These are phyloP conservation scores for Tuberolachnus salignus DNA, from an alignment of 2,888 invertebrate genomes.

Conservation along the genomic window DNA sequence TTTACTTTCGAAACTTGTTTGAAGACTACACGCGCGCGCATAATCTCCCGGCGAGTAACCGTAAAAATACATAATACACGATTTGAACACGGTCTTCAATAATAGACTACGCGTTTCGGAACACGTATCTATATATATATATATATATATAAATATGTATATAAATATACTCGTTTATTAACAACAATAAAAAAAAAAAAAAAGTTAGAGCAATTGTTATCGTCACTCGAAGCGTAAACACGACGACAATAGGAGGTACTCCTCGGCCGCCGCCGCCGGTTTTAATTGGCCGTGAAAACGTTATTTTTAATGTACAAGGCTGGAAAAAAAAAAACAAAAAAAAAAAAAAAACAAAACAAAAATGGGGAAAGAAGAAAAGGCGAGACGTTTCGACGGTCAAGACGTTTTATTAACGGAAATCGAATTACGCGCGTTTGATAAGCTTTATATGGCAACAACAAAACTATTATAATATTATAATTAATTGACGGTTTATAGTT, in stretches of 20 bases:
- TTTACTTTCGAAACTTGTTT: slow-evolving; percentile 16
- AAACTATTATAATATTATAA: too few species aligned
- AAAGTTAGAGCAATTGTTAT: slow-evolving; percentile 7
- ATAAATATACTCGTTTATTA: not conserved
- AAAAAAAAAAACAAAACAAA: too few species aligned
- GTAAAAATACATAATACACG: slow-evolving; percentile 31
- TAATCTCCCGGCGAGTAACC: slow-evolving; percentile 4
- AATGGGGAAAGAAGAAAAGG: too few species aligned
- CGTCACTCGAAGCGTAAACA: not conserved
- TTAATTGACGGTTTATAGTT: too few species aligned
- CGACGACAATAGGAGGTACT: not conserved
- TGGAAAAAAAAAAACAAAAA: too few species aligned
- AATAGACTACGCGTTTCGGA: not conserved
- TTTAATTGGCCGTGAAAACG: slow-evolving; percentile 3
- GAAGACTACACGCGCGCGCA: not conserved
- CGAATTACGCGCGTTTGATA: not conserved
- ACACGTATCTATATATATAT: slow-evolving; percentile 2
- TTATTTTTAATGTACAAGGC: too few species aligned
- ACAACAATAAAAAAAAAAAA: slow-evolving; percentile 3
- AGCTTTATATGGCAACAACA: too few species aligned
- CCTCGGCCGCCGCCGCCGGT: too few species aligned
- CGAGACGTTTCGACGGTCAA: too few species aligned
- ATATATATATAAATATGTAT: not conserved
- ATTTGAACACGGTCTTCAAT: slow-evolving; percentile 31
- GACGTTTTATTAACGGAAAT: not conserved